Base-by-base conservation (phyloP, 53 echinoderm and acorn worm genomes). In the Actinopyga echinites region DNA sequence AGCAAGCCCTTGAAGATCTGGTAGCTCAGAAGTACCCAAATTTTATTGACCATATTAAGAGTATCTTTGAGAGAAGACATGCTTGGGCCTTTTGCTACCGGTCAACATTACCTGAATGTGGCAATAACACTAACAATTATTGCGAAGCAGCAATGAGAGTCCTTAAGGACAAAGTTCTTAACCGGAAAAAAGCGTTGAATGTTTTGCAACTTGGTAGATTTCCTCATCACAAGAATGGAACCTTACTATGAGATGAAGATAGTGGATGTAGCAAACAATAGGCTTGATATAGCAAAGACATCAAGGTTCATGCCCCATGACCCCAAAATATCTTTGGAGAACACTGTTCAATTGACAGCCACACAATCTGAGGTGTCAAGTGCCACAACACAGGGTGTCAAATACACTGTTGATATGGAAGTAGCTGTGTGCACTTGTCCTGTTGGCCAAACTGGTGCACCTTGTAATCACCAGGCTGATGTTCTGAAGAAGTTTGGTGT, bases 391-490 rank as follows among this genome's bases (percentile, higher is more conserved):
- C 22, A 28, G 4, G 60, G 28, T 59, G 60, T 59, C 22, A 59
- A 59, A 20, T 89, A 89, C 35, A 37, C 55, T 23, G 57, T 89
- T 36, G 79, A 89, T 67, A 66, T 67, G 44, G 80, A 79, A 1
- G 57, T 85, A 55, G 85, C 81, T 15, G 58, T 28, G 4, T 89
- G 89, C 69, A 77, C 84, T 42, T 89, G 84, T 57, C 58, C 49
- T 56, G 31, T 84, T 6, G 84, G 89, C 10, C 58, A 65, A 43
- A 88, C 88, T 12, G 83, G 88, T 12, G 88, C 56, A 20, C 83
- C 83, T 20, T 88, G 88, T 34, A 83, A 88, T 23, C 88, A 88
- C 54, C 88, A 89, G 56, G 79, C 55, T 0, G 78, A 78, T 19
- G 58, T 88, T 21, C 36, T 88, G 49, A 53, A 66, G 22, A 55